These are phyloP conservation scores for Metallyticus violacea DNA, from an alignment of 2,888 invertebrate species.

Conservation along the genomic window DNA sequence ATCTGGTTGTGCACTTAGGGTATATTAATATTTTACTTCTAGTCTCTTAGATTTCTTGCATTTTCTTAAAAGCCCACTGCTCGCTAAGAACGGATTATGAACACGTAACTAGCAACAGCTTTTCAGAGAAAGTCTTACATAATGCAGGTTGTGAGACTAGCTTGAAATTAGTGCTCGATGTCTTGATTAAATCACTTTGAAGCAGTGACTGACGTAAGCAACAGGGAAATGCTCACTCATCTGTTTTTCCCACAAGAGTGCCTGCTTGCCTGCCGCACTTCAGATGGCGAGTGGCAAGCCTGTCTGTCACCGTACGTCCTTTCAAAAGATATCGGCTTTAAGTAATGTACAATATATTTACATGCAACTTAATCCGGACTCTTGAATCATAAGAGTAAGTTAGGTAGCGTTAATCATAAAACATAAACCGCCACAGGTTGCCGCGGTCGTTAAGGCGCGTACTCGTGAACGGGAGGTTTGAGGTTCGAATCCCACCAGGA, in stretches of 20 bases:
- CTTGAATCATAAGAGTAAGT: too few species aligned
- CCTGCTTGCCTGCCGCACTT: too few species aligned
- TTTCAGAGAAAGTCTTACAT: background rate
- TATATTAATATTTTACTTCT: too few species aligned
- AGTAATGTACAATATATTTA: background rate
- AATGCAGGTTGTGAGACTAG: background rate
- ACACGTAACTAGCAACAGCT: background rate
- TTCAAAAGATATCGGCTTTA: background rate
- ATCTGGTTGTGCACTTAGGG: too few species aligned
- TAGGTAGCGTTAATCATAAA: too few species aligned
- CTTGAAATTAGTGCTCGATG: background rate
- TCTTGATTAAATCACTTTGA: background rate
- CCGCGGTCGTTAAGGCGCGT: too few species aligned
- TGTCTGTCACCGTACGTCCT: background rate
- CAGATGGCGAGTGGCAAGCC: background rate
- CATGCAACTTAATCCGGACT: too few species aligned
- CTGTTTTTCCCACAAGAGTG: conserved; percentile 5
- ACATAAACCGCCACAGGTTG: too few species aligned
- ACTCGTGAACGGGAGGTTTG: too few species aligned
- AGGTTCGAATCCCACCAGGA: too few species aligned
- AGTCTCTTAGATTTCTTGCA: too few species aligned
- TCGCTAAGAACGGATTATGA: background rate
- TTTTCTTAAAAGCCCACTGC: background rate
- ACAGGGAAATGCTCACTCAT: background rate
- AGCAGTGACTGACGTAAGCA: background rate